These are phyloP conservation scores for Podiceps cristatus DNA, from an alignment of 2,113 vertebrate genomes.

Conservation along the genomic window DNA sequence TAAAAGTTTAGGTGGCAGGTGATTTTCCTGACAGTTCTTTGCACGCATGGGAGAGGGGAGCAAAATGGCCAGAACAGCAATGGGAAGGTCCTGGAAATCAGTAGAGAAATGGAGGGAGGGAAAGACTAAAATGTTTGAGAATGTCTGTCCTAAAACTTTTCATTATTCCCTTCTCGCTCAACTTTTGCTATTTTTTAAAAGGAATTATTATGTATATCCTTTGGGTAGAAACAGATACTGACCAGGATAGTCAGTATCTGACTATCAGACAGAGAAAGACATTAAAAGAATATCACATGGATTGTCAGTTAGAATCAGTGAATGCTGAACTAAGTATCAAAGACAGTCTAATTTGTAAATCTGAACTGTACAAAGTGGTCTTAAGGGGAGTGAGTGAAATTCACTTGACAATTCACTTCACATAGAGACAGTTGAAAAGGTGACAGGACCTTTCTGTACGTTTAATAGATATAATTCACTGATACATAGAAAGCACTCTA, in stretches of 20 bases:
- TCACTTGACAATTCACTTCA: not conserved
- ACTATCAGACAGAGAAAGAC: not conserved
- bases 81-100: not conserved
- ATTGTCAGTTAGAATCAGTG: not conserved
- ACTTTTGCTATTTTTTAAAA: not conserved
- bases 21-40: not conserved
- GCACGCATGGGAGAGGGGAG: not conserved
- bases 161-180: rapidly evolving
- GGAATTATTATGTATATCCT: not conserved
- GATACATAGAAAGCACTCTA: not conserved
- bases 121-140: not conserved
- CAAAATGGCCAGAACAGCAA: not conserved
- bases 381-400: not conserved
- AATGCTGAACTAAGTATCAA: not conserved
- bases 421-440: not conserved
- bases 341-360: not conserved
- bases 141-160: not conserved
- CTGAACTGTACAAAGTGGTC: not conserved
- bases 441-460: not conserved
- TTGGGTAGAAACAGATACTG: not conserved
- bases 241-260: no score
- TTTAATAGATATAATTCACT: not conserved
- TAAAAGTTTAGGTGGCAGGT: not conserved
- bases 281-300: not conserved
- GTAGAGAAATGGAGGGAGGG: not conserved